phyloP scores from a whole-genome alignment of 2,797 vertebrate species.

The Mionectes olivaceus region DNA sequence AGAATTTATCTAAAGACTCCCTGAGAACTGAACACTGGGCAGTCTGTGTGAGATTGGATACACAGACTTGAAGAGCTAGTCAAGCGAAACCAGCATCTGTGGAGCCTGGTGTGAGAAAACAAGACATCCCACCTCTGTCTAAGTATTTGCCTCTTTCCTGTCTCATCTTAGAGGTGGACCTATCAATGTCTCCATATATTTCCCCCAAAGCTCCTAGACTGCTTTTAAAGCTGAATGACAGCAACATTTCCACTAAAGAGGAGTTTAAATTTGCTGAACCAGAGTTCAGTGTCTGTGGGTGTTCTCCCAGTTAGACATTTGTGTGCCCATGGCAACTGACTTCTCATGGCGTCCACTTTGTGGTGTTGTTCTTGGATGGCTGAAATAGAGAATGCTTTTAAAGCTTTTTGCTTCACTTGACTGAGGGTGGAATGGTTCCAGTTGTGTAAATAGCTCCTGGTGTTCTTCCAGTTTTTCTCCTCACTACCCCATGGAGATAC shows the following conservation, averaged over 20 bases:
- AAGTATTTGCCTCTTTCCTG: neutral
- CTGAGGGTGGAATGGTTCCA: constrained; percentile 74
- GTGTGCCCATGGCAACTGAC: constrained; percentile 52
- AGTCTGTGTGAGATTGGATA: neutral
- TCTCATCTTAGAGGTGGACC: neutral
- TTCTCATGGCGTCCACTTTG: constrained; percentile 62
- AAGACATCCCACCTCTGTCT: neutral
- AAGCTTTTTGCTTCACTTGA: constrained; percentile 67
- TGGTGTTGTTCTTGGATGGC: constrained; percentile 69
- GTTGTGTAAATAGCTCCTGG: constrained; percentile 77
- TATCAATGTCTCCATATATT: neutral
- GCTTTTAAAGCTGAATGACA: neutral
- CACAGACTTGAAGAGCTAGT: neutral
- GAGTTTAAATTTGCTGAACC: neutral
- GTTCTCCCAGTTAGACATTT: constrained; percentile 11
- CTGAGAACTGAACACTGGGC: neutral
- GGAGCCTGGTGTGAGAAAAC: neutral
- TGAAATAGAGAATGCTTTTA: constrained; percentile 67
- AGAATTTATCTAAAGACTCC: neutral
- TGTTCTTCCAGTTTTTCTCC: constrained; percentile 53
- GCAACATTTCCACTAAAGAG: neutral
- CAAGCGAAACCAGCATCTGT: neutral
- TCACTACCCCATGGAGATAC: constrained; percentile 57
- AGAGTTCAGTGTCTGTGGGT: neutral
- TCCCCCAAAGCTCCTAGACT: neutral